Evolutionary conservation across 2,888 invertebrate genomes (phyloP), one percentile per base, ranked within the genome.

Genomic region (Acrobeloides nanus): DNA sequence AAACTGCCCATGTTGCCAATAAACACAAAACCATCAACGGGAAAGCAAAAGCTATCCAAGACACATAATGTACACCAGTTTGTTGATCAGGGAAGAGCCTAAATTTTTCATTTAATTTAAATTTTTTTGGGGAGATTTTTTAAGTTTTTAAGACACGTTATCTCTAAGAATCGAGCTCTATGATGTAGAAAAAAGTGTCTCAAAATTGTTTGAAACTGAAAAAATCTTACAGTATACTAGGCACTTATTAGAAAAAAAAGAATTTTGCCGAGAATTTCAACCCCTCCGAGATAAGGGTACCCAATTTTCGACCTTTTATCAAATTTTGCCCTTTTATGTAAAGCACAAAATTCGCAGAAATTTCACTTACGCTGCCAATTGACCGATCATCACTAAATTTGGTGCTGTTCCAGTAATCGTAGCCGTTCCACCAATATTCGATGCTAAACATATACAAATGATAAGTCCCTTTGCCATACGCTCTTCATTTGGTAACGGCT

Each of bases 341-440:
- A n/a, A n/a, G n/a, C n/a, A n/a, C n/a, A n/a, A n/a, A n/a, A n/a
- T 15, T 46, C 24, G 18, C 26, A 37, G 31, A 8, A 43, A 24
- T 4, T n/a, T 43, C 10, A 18, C 55, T 46, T 34, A 66, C 57
- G 53, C 45, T 20, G 48, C 40, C 5, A 62, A 46, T 40, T 61
- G 46, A 3, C 62, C 59, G 8, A 66, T 45, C 33, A 60, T 35
- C 24, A 64, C 64, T 26, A 64, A 24, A 44, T 64, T 64, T 3
- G 64, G 62, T n/a, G 66, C 50, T 2, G 62, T 64, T 32, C 64
- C 64, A 1, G 64, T 64, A 34, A 66, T 49, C 4, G 65, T 62
- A 8, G 55, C 62, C 3, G 57, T 60, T 15, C 59, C 59, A n/a
- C 64, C 66, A 35, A 64, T 62, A 27, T 64, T 64, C 18, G 66